These are phyloP conservation scores for Heliconius charithonia DNA, from an alignment of 2,888 invertebrate species.

Conservation along the genomic window DNA sequence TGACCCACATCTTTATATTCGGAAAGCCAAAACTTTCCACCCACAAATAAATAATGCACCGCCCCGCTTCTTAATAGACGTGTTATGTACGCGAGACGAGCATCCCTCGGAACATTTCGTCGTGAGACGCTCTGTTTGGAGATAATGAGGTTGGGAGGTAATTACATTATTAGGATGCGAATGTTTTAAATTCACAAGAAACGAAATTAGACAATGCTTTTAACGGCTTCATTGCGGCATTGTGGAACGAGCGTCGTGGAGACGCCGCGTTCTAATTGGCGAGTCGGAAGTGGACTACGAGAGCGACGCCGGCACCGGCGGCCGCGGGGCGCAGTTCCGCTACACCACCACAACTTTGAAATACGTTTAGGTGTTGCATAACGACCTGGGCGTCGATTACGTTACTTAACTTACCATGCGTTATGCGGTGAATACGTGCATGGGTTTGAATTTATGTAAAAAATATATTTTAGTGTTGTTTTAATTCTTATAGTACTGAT, in stretches of 20 bases:
- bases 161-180: slow-evolving; percentile 8
- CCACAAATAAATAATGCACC: slow-evolving; percentile 63
- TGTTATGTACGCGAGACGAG: neutral
- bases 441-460: too few relatives aligned
- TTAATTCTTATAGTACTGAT: slow-evolving; percentile 21
- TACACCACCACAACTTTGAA: neutral
- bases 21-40: slow-evolving; percentile 67
- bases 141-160: too few relatives aligned
- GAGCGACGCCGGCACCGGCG: too few relatives aligned
- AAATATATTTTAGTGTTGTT: too few relatives aligned
- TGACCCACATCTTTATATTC: slow-evolving; percentile 70
- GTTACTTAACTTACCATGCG: neutral
- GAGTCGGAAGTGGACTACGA: too few relatives aligned
- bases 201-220: slow-evolving; percentile 25
- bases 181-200: slow-evolving; percentile 22
- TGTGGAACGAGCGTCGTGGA: too few relatives aligned
- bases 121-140: neutral
- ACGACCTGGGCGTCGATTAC: neutral
- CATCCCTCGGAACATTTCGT: neutral
- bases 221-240: slow-evolving; percentile 16
- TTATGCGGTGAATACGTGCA: neutral
- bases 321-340: too few relatives aligned
- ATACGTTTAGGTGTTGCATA: neutral
- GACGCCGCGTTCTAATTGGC: too few relatives aligned
- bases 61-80: neutral